A percentile compares a stretch with the other conserved stretches of the same genome.
These are phyloP conservation scores for Drosophila tani DNA, from an alignment of 1,140 invertebrate genomes.

Conservation along the genomic window DNA sequence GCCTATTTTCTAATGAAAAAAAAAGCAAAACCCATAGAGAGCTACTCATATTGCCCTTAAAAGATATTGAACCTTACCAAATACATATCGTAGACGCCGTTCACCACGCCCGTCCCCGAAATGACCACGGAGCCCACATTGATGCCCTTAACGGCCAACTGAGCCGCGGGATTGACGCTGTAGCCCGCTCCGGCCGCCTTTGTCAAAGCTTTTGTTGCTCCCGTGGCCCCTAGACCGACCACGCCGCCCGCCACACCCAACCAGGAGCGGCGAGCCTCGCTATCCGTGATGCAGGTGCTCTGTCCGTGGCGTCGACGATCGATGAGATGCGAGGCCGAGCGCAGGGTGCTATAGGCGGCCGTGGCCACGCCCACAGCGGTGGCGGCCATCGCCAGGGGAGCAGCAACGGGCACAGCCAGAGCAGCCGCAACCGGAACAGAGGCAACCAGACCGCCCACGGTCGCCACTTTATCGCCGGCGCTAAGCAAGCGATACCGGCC, in stretches of 20 bases:
- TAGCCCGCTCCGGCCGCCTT: constrained; percentile 36
- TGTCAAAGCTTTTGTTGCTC: constrained; percentile 59
- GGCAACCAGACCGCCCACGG: constrained; percentile 63
- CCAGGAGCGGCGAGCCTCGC: constrained; percentile 74
- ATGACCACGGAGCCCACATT: constrained; percentile 68
- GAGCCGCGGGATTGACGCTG: constrained; percentile 37
- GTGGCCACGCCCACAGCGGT: constrained; percentile 56
- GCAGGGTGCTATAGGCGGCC: constrained; percentile 59
- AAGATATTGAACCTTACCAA: constrained; percentile 25
- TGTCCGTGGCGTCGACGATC: constrained; percentile 70
- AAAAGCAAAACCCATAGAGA: no score
- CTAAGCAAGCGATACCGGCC: constrained; percentile 44
- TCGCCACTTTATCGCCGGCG: constrained; percentile 54
- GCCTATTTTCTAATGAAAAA: constrained; percentile 37
- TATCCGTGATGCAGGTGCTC: constrained; percentile 49
- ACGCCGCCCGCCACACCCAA: constrained; percentile 73
- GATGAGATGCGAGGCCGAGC: constrained; percentile 50
- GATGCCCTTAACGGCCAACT: constrained; percentile 64
- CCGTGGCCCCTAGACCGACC: constrained; percentile 63
- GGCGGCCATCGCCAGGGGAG: constrained; percentile 56
- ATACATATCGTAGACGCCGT: constrained; percentile 72
- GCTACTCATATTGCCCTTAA: no score
- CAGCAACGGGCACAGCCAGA: constrained; percentile 59
- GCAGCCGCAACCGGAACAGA: constrained; percentile 62
- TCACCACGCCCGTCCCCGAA: constrained; percentile 63